These are phyloP conservation scores for Plemyria rubiginata DNA, from an alignment of 2,888 invertebrate species.

Conservation along the genomic window DNA sequence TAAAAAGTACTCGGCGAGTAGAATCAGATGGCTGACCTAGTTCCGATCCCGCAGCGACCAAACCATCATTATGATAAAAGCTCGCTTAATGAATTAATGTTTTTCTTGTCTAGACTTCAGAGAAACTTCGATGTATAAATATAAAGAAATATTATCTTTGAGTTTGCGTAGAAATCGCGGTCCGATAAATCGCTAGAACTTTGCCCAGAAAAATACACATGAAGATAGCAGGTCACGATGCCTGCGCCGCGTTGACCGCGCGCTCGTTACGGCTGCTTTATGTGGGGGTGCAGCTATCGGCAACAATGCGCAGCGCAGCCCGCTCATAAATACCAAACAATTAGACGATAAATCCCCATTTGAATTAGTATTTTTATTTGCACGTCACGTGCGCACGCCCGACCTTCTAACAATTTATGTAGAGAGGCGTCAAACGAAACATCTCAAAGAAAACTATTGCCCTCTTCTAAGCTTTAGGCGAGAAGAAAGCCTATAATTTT, in stretches of 20 bases:
- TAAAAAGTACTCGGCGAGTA: conserved; percentile 55
- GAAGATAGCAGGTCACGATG: conserved; percentile 61
- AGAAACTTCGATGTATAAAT: conserved; percentile 36
- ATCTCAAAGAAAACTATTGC: conserved; percentile 71
- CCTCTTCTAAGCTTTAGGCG: conserved; percentile 65
- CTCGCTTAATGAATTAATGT: conserved; percentile 55
- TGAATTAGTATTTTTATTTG: conserved; percentile 79
- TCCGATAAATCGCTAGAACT: conserved; percentile 31
- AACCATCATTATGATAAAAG: conserved; percentile 63
- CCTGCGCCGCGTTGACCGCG: conserved; percentile 49
- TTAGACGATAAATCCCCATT: conserved; percentile 75
- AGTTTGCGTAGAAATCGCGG: conserved; percentile 30
- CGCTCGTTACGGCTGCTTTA: conserved; percentile 67
- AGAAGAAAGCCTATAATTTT: conserved; percentile 65
- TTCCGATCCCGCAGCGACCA: conserved; percentile 48
- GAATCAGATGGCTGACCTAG: conserved; percentile 58
- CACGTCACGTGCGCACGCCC: conserved; percentile 73
- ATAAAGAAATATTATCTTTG: conserved; percentile 25
- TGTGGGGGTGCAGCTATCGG: conserved; percentile 62
- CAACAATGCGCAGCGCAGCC: conserved; percentile 63
- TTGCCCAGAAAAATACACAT: conserved; percentile 38
- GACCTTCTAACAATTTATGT: conserved; percentile 69
- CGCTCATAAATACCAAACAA: conserved; percentile 76
- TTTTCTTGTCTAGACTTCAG: conserved; percentile 36
- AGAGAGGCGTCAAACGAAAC: conserved; percentile 73